Conservation (phyloP, 2,888 invertebrate species). For the Agrochola lota region DNA sequence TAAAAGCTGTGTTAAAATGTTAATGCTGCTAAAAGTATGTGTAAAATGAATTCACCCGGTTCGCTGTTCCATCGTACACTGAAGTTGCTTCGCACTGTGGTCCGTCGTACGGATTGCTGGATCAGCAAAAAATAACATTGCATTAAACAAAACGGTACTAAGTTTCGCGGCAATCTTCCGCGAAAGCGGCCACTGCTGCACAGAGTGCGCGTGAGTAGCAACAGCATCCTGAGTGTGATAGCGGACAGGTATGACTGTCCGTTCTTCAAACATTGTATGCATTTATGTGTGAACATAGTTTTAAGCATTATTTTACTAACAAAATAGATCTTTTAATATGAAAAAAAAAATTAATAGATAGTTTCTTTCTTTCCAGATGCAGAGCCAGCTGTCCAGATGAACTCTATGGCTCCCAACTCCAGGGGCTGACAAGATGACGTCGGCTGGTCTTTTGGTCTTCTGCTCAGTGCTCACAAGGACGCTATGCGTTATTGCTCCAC, state of each 20-base stretch:
- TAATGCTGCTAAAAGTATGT: not conserved
- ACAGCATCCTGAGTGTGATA: too few species aligned
- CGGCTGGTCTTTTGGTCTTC: conserved; percentile 84
- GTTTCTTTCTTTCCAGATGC: conserved; percentile 73
- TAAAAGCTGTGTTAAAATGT: not conserved
- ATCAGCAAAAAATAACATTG: not conserved
- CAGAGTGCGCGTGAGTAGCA: too few species aligned
- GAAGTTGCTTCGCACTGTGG: not conserved
- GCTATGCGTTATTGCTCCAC: conserved; percentile 86
- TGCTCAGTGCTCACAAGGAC: conserved; percentile 85
- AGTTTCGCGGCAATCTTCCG: too few species aligned
- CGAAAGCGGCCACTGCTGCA: too few species aligned
- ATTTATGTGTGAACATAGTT: too few species aligned
- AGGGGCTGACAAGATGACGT: conserved; percentile 85
- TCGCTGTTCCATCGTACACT: not conserved
- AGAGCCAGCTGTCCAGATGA: conserved; percentile 78
- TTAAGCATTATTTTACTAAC: too few species aligned
- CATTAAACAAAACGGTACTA: not conserved
- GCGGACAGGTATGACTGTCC: too few species aligned
- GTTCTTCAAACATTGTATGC: too few species aligned
- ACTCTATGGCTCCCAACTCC: conserved; percentile 80
- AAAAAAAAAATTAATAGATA: not conserved
- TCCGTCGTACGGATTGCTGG: not conserved
- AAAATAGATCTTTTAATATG: too few species aligned
- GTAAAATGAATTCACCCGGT: not conserved